Conservation (phyloP, 2,113 vertebrate genomes). For the Tylochromis polylepis region DNA sequence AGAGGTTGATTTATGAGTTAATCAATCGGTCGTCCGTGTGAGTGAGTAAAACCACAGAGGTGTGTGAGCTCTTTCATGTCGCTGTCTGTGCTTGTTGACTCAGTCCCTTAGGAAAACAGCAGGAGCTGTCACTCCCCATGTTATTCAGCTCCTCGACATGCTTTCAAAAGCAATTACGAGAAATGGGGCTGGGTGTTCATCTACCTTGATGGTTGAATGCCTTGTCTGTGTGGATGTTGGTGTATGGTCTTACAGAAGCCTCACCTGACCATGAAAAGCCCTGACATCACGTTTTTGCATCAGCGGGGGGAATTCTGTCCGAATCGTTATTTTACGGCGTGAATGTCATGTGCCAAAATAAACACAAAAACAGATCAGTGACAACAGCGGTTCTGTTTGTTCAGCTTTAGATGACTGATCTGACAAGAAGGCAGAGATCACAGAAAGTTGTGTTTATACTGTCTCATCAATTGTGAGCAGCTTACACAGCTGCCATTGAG, state of each 20-base stretch:
- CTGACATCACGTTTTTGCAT: background rate
- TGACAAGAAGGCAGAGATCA: background rate
- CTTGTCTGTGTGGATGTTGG: background rate
- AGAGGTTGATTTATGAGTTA: conserved; percentile 75
- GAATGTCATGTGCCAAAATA: background rate
- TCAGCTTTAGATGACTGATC: background rate
- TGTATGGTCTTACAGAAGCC: background rate
- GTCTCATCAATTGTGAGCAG: background rate
- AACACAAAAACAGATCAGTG: background rate
- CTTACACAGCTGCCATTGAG: background rate
- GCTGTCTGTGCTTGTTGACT: conserved; percentile 68
- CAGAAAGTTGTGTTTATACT: background rate
- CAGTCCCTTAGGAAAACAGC: conserved; percentile 58
- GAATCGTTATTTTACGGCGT: background rate
- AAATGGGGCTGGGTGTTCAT: conserved; percentile 47
- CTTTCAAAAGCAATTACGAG: conserved; percentile 68
- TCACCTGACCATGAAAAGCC: conserved; percentile 1
- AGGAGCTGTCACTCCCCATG: conserved; percentile 56
- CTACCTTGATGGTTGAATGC: conserved; percentile 49
- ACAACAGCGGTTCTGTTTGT: background rate
- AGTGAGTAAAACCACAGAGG: conserved; percentile 65
- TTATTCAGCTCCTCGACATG: conserved; percentile 60
- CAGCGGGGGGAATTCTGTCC: background rate
- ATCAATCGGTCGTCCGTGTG: conserved; percentile 71
- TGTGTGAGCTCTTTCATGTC: conserved; percentile 65